Conservation (phyloP, 2,113 vertebrate species). For the Dipodomys spectabilis region DNA sequence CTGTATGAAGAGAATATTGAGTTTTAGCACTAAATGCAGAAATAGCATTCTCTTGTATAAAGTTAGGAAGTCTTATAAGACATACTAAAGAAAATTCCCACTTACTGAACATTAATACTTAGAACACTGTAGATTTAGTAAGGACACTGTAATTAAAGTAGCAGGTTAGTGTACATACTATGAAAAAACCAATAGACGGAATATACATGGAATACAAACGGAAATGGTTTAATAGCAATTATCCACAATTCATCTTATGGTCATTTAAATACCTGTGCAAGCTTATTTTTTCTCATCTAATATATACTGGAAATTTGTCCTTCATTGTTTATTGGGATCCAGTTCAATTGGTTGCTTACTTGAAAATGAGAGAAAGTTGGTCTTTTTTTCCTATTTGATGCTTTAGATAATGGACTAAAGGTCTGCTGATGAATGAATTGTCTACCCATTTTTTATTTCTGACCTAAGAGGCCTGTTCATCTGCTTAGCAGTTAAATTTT, state of each 20-base stretch:
- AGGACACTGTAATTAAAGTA: constrained; percentile 7
- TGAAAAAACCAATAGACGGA: background rate
- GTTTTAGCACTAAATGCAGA: constrained; percentile 47
- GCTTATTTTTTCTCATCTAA: background rate
- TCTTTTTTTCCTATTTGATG: background rate
- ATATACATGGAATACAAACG: background rate
- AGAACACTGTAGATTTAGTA: constrained; percentile 10
- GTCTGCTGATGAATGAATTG: background rate
- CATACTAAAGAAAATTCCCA: background rate
- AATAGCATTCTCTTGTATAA: background rate
- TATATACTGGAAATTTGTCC: background rate
- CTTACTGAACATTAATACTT: background rate
- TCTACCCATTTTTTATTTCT: background rate
- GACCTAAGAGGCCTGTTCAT: background rate
- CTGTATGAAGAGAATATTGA: background rate
- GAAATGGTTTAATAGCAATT: background rate
- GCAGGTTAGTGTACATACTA: background rate
- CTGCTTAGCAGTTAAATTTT: background rate
- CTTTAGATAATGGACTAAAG: constrained; percentile 4
- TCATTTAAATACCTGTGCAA: background rate
- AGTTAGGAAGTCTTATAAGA: background rate
- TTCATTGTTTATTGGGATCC: background rate
- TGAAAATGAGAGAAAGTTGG: background rate
- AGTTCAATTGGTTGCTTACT: background rate
- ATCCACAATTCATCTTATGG: background rate